phyloP scores from a whole-genome alignment of 2,797 vertebrate species.

The Sebastes hubbsi region DNA sequence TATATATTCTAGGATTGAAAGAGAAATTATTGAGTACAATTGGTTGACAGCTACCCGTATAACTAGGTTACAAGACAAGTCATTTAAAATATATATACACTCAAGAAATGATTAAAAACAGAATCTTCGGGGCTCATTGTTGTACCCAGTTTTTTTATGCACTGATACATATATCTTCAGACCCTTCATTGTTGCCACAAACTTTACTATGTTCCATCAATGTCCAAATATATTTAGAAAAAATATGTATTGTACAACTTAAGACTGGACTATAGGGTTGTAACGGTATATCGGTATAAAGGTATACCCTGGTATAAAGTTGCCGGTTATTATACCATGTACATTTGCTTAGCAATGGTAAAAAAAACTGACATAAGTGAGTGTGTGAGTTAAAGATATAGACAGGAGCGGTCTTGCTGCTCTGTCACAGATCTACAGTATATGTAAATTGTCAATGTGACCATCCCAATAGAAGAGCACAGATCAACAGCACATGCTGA shows the following conservation, averaged over 20 bases:
- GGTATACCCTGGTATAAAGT: no score
- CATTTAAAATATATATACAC: not conserved
- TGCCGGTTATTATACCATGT: no score
- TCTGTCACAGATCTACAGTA: no score
- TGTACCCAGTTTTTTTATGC: not conserved
- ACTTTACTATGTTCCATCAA: not conserved
- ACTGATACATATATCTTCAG: not conserved
- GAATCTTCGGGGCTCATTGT: not conserved
- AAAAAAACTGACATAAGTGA: no score
- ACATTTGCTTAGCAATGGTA: no score
- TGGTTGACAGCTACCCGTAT: not conserved
- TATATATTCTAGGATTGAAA: not conserved
- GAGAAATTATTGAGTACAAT: not conserved
- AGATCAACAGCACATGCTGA: slow-evolving; percentile 3
- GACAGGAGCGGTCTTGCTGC: no score
- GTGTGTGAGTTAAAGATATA: no score
- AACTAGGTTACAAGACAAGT: not conserved
- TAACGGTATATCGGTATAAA: no score
- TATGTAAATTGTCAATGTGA: not conserved
- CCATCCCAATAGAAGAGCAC: not conserved
- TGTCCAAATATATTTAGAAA: not conserved
- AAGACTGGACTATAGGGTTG: not conserved
- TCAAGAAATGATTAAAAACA: not conserved
- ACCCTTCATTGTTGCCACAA: not conserved
- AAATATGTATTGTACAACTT: not conserved